These are phyloP conservation scores for Alviniconcha strummeri DNA, from an alignment of 2,888 invertebrate species.

Conservation along the genomic window DNA sequence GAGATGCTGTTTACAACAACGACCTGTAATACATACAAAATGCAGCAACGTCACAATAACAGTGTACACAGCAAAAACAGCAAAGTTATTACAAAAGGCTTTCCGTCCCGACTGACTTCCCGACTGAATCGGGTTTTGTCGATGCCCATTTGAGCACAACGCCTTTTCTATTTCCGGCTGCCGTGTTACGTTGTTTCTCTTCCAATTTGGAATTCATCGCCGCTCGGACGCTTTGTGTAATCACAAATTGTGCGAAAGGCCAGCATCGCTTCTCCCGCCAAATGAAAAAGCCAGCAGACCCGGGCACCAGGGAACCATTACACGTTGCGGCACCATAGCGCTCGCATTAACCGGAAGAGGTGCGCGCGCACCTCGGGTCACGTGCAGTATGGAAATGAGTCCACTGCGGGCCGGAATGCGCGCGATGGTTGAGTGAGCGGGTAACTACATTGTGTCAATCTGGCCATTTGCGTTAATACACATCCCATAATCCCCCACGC, in stretches of 20 bases:
- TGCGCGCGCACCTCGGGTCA: conserved; percentile 30
- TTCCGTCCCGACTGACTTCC: not conserved
- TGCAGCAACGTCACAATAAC: too few species aligned
- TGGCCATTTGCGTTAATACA: conserved; percentile 31
- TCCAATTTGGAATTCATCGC: conserved; percentile 31
- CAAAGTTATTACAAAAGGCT: too few species aligned
- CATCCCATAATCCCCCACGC: conserved; percentile 27
- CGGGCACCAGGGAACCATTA: conserved; percentile 32
- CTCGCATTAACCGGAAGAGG: conserved; percentile 32
- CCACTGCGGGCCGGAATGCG: conserved; percentile 24
- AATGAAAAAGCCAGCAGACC: conserved; percentile 24
- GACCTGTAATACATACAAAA: too few species aligned
- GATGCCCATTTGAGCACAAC: conserved; percentile 28
- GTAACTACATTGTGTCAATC: conserved; percentile 33
- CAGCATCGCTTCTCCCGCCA: conserved; percentile 19
- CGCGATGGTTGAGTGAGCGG: conserved; percentile 18
- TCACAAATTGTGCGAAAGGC: conserved; percentile 30
- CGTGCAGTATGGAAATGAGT: conserved; percentile 29
- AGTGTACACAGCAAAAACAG: too few species aligned
- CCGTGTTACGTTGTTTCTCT: conserved; percentile 22
- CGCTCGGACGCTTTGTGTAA: conserved; percentile 30
- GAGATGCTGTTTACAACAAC: too few species aligned
- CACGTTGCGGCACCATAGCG: not conserved
- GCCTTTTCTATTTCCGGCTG: conserved; percentile 18
- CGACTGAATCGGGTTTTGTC: not conserved